Evolutionary conservation across 2,888 invertebrate species (phyloP).

Genomic region (Xestia rhomboidea): DNA sequence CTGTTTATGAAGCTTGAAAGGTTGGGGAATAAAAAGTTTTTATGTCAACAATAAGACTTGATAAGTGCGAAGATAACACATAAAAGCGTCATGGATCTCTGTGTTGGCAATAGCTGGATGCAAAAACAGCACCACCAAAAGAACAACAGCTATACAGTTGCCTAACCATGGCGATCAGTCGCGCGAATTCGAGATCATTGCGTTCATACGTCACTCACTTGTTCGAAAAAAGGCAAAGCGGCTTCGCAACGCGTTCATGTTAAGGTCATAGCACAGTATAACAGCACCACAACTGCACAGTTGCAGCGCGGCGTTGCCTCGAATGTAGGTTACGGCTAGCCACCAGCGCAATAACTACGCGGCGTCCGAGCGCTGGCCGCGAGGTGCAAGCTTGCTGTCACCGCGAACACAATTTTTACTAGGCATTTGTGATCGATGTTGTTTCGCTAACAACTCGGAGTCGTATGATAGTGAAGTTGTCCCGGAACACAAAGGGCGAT

Average conservation of each 20-base stretch:
- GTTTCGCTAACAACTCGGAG: no score
- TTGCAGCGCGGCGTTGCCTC: no score
- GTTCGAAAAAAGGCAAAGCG: neutral
- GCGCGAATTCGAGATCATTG: neutral
- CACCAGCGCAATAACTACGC: no score
- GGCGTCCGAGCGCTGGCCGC: no score
- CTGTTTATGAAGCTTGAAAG: constrained; percentile 54
- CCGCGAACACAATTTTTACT: no score
- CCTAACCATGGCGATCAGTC: neutral
- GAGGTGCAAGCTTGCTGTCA: no score
- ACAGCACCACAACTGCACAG: no score
- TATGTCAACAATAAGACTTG: constrained; percentile 28
- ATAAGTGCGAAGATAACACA: constrained; percentile 25
- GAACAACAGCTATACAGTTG: neutral
- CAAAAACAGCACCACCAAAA: neutral
- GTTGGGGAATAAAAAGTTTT: constrained; percentile 37
- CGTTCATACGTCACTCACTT: neutral
- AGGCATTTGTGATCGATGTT: no score
- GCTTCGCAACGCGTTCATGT: neutral
- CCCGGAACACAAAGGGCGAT: no score
- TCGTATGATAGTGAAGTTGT: no score
- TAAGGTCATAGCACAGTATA: no score
- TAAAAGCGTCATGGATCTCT: neutral
- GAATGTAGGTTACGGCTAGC: no score
- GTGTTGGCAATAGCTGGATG: neutral